These are phyloP conservation scores for Drosophila picticornis DNA, from an alignment of 2,888 invertebrate species.

Conservation along the genomic window DNA sequence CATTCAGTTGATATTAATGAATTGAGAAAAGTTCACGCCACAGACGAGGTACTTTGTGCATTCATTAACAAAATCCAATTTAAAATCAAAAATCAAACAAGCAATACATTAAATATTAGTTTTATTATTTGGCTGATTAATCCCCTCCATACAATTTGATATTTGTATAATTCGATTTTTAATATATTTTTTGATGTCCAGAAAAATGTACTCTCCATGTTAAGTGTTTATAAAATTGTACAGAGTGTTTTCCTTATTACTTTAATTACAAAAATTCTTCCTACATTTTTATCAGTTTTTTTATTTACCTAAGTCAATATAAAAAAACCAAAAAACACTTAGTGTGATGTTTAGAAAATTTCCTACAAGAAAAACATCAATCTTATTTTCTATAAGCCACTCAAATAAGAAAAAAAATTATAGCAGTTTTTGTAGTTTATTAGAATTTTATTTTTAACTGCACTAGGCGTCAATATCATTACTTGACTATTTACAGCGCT, in stretches of 20 bases:
- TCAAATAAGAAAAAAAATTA: neutral
- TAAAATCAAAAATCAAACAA: conserved; percentile 40
- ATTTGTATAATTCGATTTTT: conserved; percentile 59
- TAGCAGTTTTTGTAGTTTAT: neutral
- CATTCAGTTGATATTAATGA: conserved; percentile 85
- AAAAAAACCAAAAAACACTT: conserved; percentile 17
- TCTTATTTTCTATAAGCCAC: conserved; percentile 8
- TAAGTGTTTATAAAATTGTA: conserved; percentile 82
- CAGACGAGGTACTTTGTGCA: conserved; percentile 86
- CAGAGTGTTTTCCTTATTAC: conserved; percentile 62
- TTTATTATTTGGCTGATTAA: conserved; percentile 61
- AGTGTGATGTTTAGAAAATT: conserved; percentile 32
- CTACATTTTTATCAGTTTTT: conserved; percentile 20
- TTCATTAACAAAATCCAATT: conserved; percentile 65
- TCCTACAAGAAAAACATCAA: conserved; percentile 15
- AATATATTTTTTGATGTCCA: conserved; percentile 46
- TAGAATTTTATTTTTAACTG: neutral
- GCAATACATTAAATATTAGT: conserved; percentile 55
- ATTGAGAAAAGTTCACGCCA: conserved; percentile 86
- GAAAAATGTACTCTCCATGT: conserved; percentile 65
- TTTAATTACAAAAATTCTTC: conserved; percentile 39
- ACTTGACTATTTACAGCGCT: neutral
- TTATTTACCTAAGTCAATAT: conserved; percentile 10
- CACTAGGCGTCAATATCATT: neutral
- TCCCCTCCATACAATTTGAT: conserved; percentile 64